phyloP scores from a whole-genome alignment of 2,797 vertebrate species.

The Brotula barbata region DNA sequence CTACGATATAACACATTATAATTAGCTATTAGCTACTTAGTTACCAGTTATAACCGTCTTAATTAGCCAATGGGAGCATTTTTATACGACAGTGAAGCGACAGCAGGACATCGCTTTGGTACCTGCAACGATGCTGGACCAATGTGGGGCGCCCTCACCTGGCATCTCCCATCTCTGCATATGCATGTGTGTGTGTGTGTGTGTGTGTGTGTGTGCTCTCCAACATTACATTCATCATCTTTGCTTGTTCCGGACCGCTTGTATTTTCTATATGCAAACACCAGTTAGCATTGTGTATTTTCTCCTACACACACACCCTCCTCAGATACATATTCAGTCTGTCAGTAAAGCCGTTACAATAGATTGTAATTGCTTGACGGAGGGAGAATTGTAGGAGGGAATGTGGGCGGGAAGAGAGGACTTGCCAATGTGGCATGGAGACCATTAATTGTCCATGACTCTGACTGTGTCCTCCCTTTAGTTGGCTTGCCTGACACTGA shows the following conservation, averaged over 20 bases:
- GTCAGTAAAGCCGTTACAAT: constrained; percentile 66
- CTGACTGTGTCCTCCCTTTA: constrained; percentile 60
- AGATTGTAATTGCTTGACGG: constrained; percentile 61
- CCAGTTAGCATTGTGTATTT: constrained; percentile 54
- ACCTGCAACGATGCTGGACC: too few relatives aligned
- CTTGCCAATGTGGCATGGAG: constrained; percentile 36
- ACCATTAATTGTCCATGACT: constrained; percentile 67
- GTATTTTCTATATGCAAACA: constrained; percentile 34
- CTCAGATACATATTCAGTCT: constrained; percentile 64
- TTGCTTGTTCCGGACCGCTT: constrained; percentile 53
- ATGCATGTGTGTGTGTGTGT: constrained; percentile 11
- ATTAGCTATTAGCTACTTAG: too few relatives aligned
- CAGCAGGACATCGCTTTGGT: too few relatives aligned
- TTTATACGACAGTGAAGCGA: too few relatives aligned
- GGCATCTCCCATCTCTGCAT: too few relatives aligned
- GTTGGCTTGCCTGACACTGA: constrained; percentile 47
- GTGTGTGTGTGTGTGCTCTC: constrained; percentile 34
- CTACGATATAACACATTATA: too few relatives aligned
- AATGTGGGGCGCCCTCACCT: too few relatives aligned
- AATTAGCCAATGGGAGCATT: too few relatives aligned
- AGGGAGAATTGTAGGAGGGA: constrained; percentile 23
- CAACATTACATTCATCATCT: constrained; percentile 13
- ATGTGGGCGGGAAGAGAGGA: constrained; percentile 19
- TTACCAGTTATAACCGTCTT: too few relatives aligned
- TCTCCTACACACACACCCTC: constrained; percentile 41